Conservation (phyloP, 2,113 vertebrate species). For the Apodemus sylvaticus region DNA sequence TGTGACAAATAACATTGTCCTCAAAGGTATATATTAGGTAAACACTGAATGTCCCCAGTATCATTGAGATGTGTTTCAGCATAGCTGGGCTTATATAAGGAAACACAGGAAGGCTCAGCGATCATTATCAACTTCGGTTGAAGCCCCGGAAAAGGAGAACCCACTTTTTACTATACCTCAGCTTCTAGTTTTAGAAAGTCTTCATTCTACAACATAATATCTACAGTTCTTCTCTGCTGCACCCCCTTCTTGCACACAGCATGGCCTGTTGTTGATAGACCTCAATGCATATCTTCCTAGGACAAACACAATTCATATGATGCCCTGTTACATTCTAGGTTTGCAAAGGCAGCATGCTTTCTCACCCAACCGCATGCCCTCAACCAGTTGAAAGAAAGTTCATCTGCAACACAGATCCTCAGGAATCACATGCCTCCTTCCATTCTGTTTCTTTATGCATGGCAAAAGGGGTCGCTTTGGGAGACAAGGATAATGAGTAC, state of each 20-base stretch:
- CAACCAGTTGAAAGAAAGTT: background rate
- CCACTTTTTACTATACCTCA: background rate
- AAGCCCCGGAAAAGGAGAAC: background rate
- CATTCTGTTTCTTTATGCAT: background rate
- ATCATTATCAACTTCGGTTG: background rate
- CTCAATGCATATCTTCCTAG: background rate
- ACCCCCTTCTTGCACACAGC: background rate
- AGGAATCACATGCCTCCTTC: background rate
- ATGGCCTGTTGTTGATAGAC: background rate
- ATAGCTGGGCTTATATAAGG: conserved; percentile 58
- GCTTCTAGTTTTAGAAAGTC: background rate
- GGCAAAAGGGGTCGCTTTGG: conserved; percentile 21
- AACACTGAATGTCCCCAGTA: conserved; percentile 70
- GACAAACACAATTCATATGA: background rate
- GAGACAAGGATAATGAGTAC: conserved; percentile 15
- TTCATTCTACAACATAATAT: background rate
- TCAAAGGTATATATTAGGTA: conserved; percentile 71
- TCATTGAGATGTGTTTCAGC: conserved; percentile 75
- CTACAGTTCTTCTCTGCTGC: background rate
- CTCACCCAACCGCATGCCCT: background rate
- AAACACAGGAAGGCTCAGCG: background rate
- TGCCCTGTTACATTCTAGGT: background rate
- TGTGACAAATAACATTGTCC: conserved; percentile 69
- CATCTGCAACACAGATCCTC: background rate
- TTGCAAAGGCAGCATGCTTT: background rate